Percentiles rank a stretch among this genome's conserved stretches.
phyloP scores from a whole-genome alignment of 2,113 vertebrate genomes.

The Pterophyllum scalare region DNA sequence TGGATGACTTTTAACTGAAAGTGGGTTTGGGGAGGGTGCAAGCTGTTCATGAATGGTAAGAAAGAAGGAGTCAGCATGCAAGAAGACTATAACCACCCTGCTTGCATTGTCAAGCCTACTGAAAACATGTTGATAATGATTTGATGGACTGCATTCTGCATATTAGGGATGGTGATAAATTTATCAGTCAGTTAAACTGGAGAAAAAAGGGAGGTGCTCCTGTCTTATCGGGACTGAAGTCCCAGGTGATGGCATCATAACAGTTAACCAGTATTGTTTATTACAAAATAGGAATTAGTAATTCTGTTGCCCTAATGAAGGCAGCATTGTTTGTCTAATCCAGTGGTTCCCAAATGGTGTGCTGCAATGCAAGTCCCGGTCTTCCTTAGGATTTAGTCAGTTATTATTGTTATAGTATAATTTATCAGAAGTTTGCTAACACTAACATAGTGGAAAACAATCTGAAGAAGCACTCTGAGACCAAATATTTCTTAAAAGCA shows the following conservation, averaged over 20 bases:
- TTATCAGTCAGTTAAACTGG: background rate
- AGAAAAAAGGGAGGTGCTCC: background rate
- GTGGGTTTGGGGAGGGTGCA: background rate
- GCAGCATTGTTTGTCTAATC: too few species aligned
- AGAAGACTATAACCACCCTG: background rate
- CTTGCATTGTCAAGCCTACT: background rate
- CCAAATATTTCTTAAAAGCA: background rate
- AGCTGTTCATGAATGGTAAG: conserved; percentile 25
- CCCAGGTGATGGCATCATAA: too few species aligned
- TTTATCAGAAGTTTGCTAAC: too few species aligned
- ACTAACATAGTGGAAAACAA: background rate
- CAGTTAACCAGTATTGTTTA: too few species aligned
- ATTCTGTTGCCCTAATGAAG: too few species aligned
- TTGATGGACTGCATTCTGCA: background rate
- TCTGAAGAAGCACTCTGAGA: background rate
- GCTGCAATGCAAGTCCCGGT: too few species aligned
- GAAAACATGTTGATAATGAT: conserved; percentile 2
- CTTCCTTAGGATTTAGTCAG: too few species aligned
- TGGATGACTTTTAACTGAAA: conserved; percentile 10
- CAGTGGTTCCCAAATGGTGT: too few species aligned
- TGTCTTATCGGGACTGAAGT: too few species aligned
- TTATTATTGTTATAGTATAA: too few species aligned
- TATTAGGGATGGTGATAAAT: background rate
- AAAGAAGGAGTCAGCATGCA: conserved; percentile 3
- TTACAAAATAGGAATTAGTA: too few species aligned